A percentile compares a stretch with the other conserved stretches of the same genome.
These are phyloP conservation scores for Stegodyphus mimosarum DNA, from an alignment of 1,140 invertebrate species.

Conservation along the genomic window DNA sequence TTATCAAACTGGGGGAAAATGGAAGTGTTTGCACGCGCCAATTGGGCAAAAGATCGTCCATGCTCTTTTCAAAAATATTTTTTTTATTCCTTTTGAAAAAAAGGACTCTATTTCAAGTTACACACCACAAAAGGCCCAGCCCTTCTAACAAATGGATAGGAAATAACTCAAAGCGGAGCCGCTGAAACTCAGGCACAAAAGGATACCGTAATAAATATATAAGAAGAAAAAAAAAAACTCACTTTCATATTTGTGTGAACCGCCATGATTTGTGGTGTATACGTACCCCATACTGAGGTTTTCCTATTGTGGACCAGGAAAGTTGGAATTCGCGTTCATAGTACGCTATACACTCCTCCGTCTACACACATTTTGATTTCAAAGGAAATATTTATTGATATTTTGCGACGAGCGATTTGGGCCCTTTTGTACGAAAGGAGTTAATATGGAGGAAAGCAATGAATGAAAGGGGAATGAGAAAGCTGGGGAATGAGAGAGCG, in stretches of 20 bases:
- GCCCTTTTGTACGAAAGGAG: conserved; percentile 37
- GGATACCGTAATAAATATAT: conserved; percentile 48
- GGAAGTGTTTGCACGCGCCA: conserved; percentile 29
- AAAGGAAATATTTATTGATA: conserved; percentile 54
- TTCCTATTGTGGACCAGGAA: conserved; percentile 5
- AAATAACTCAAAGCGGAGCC: conserved; percentile 40
- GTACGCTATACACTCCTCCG: too few species aligned
- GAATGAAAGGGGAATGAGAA: neutral
- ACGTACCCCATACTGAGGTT: conserved; percentile 33
- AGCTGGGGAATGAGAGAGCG: too few species aligned
- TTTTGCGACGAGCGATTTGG: conserved; percentile 42
- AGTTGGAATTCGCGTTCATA: conserved; percentile 22
- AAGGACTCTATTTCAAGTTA: conserved; percentile 47
- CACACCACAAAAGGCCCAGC: conserved; percentile 26
- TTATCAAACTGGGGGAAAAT: conserved; percentile 20
- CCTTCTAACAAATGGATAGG: conserved; percentile 39
- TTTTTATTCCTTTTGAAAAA: conserved; percentile 4
- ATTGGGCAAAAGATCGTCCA: conserved; percentile 43
- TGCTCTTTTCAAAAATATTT: conserved; percentile 10
- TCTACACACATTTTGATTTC: conserved; percentile 33
- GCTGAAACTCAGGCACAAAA: conserved; percentile 26
- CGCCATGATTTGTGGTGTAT: conserved; percentile 32
- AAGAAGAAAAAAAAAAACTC: conserved; percentile 63
- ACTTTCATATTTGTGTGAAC: conserved; percentile 32
- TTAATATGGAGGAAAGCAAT: conserved; percentile 37